phyloP scores from a whole-genome alignment of 2,113 vertebrate species.

The Toxostoma redivivum region DNA sequence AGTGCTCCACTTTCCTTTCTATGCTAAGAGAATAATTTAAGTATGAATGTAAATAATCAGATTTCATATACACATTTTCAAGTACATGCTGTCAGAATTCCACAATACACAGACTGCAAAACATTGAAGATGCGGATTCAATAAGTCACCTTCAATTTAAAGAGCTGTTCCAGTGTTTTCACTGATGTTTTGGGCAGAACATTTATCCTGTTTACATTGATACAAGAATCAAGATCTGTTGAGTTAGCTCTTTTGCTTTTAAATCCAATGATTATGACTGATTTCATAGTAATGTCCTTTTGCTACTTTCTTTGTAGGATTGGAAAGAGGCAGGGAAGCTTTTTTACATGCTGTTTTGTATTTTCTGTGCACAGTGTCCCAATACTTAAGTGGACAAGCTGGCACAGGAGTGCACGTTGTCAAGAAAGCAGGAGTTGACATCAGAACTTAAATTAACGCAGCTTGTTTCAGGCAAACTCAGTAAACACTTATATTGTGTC shows the following conservation, averaged over 20 bases:
- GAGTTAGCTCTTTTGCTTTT: neutral
- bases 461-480: constrained; percentile 15
- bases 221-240: neutral
- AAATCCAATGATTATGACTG: neutral
- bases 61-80: neutral
- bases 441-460: neutral
- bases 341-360: neutral
- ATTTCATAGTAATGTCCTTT: neutral
- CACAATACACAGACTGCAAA: neutral
- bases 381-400: neutral
- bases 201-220: neutral
- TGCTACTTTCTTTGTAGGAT: neutral
- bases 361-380: neutral
- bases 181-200: neutral
- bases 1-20: neutral
- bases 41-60: neutral
- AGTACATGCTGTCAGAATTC: neutral
- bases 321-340: neutral
- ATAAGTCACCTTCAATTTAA: neutral
- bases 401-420: neutral
- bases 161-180: neutral
- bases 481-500: constrained; percentile 4
- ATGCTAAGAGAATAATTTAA: neutral
- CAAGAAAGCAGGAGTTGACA: neutral
- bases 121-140: neutral